Percentiles rank a stretch among this genome's conserved stretches.
Evolutionary conservation across 1,140 invertebrate genomes (phyloP).

Genomic region (Drosophila willistoni): DNA sequence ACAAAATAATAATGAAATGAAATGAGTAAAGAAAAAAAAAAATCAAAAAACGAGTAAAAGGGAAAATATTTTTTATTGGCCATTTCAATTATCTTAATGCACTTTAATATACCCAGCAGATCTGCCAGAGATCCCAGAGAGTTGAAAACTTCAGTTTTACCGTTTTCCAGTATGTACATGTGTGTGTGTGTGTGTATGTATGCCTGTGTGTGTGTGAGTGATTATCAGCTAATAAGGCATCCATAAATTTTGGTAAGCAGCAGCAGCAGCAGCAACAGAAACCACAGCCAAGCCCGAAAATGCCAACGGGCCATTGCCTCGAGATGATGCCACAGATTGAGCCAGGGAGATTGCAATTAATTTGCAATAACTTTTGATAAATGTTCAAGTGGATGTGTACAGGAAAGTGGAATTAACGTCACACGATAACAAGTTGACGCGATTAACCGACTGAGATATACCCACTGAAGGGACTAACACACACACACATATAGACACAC

Average conservation of each 20-base stretch:
- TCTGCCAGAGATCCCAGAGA: slow-evolving; percentile 22
- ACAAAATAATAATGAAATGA: slow-evolving; percentile 8
- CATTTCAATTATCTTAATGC: slow-evolving; percentile 83
- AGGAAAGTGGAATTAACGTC: slow-evolving; percentile 66
- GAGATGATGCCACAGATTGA: slow-evolving; percentile 57
- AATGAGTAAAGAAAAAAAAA: slow-evolving; percentile 15
- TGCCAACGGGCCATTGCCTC: slow-evolving; percentile 42
- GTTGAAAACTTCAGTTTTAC: slow-evolving; percentile 60
- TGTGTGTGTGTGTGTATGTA: not conserved
- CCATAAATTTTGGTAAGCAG: slow-evolving; percentile 61
- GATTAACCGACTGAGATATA: slow-evolving; percentile 67
- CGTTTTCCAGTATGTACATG: slow-evolving; percentile 39
- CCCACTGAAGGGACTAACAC: slow-evolving; percentile 9
- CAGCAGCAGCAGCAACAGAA: slow-evolving; percentile 22
- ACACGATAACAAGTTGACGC: slow-evolving; percentile 74
- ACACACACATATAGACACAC: too few species aligned
- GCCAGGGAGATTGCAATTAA: slow-evolving; percentile 73
- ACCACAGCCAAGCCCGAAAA: slow-evolving; percentile 9
- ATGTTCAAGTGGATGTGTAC: slow-evolving; percentile 53
- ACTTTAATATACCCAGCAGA: slow-evolving; percentile 69
- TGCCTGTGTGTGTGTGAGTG: slow-evolving; percentile 19
- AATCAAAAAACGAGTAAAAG: slow-evolving; percentile 34
- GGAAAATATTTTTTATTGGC: slow-evolving; percentile 82
- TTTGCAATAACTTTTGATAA: slow-evolving; percentile 82
- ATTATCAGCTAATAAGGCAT: slow-evolving; percentile 27